Base-by-base conservation (phyloP, 2,888 invertebrate genomes). In the Helicoverpa assulta region DNA sequence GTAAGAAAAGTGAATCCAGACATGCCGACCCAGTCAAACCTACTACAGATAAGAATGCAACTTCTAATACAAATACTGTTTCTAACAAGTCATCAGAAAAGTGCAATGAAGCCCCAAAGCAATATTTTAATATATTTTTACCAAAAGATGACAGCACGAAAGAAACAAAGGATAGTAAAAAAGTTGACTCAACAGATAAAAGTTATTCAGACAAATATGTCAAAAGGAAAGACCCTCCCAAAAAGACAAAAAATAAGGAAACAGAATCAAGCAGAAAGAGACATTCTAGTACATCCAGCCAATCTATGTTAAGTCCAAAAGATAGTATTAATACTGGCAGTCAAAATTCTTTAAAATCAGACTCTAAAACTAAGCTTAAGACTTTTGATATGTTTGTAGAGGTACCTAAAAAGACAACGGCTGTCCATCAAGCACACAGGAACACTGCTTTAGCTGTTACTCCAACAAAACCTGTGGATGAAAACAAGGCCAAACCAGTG, bases 341-440 rank as follows among this genome's bases (percentile, higher is more conserved):
- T 79, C 87, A 88, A 63, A 85, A 82, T 68, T 63, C 84, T 21
- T 69, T 76, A 61, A 94, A 93, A 86, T 54, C 75, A 67, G 95
- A 95, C 55, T 19, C 81, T 65, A 94, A 92, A 85, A 86, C 53
- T 70, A 93, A 92, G 80, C 88, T 95, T 56, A 93, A 93, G 79
- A 84, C 91, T 59, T 91, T 95, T 84, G 92, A 95, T 80, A 93
- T 95, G 89, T 95, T 95, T 88, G 81, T 81, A 47, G 91, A 92
- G 59, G 90, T 90, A 65, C 88, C 92, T 65, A 90, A 91, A 78
- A 95, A 94, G 84, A 43, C 74, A 2, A 82, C 75, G 68, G 62
- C 86, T 50, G 92, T 92, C 76, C 92, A 93, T 78, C 92, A 91
- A 58, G 78, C 93, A 57, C 91, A 89, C 75, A 92, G 93, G 84